These are phyloP conservation scores for Hormiphora californensis DNA, from an alignment of 37 sponge, comb jelly and placozoan genomes.

Conservation along the genomic window DNA sequence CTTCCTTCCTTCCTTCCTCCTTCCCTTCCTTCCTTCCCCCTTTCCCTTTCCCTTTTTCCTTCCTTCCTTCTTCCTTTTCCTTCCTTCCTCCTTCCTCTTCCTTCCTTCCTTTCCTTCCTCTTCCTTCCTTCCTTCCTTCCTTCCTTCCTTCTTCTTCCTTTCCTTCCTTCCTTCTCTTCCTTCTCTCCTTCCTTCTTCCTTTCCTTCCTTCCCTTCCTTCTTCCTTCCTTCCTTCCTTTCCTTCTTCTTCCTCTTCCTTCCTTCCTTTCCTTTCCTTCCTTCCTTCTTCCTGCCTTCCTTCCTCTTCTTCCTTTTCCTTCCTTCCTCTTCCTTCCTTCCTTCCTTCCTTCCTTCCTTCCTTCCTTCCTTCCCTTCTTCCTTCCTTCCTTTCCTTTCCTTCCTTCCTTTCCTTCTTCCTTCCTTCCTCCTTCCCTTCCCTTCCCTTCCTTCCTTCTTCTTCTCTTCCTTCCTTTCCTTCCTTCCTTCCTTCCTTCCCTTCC, in stretches of 20 bases:
- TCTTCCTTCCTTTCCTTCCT: neutral
- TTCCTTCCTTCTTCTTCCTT: neutral
- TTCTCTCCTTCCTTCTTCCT: neutral
- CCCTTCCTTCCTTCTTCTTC: neutral
- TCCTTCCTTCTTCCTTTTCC: neutral
- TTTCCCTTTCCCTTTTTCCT: neutral
- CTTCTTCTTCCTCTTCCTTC: neutral
- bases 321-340: neutral
- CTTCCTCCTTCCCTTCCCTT: neutral
- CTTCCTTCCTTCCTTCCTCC: too few species aligned
- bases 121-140: neutral
- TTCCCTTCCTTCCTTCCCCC: too few species aligned
- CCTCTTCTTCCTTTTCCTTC: neutral
- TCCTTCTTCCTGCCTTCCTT: neutral
- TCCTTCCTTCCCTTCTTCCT: neutral
- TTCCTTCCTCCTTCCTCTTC: neutral
- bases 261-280: neutral
- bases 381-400: neutral
- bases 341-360: neutral
- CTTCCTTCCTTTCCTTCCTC: neutral
- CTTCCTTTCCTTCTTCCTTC: neutral
- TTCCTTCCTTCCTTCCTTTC: neutral
- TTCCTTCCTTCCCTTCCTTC: neutral
- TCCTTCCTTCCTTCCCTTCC: neutral
- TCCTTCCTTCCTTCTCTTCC: neutral